Conservation (phyloP, 2,888 invertebrate species). For the Portevinia maculata region DNA sequence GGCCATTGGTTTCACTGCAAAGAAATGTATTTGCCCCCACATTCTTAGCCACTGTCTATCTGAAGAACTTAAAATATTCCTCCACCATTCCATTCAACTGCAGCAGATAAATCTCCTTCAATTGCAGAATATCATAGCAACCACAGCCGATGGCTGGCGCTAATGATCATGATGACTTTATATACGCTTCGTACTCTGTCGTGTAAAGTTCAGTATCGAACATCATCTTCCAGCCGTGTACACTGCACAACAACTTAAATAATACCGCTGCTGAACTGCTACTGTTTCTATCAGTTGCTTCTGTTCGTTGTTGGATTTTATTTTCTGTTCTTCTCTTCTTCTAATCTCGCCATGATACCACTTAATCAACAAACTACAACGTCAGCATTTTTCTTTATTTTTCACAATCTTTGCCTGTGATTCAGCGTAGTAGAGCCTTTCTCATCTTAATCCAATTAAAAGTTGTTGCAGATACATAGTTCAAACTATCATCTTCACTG, state of each 20-base stretch:
- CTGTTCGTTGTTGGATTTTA: constrained; percentile 40
- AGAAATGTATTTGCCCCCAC: background rate
- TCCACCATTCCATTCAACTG: constrained; percentile 15
- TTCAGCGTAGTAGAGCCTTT: constrained; percentile 2
- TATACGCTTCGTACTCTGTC: constrained; percentile 31
- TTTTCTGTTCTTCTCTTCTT: constrained; percentile 26
- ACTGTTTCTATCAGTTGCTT: constrained; percentile 59
- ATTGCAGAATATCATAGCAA: constrained; percentile 56
- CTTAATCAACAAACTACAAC: constrained; percentile 69
- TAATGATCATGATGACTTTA: constrained; percentile 72
- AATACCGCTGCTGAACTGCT: constrained; percentile 47
- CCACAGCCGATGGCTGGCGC: constrained; percentile 61
- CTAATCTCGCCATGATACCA: constrained; percentile 72
- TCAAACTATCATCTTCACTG: constrained; percentile 38
- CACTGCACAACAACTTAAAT: constrained; percentile 37
- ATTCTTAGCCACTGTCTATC: constrained; percentile 7
- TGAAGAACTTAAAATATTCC: constrained; percentile 22
- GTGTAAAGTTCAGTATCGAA: constrained; percentile 55
- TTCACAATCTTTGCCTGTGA: constrained; percentile 19
- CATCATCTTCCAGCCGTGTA: constrained; percentile 59
- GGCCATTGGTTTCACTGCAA: background rate
- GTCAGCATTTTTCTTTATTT: constrained; percentile 44
- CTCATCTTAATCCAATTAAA: constrained; percentile 70
- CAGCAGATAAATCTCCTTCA: constrained; percentile 57
- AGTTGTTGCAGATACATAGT: constrained; percentile 51